Conservation (phyloP, 2,888 invertebrate species). For the Vesta saturnalis region DNA sequence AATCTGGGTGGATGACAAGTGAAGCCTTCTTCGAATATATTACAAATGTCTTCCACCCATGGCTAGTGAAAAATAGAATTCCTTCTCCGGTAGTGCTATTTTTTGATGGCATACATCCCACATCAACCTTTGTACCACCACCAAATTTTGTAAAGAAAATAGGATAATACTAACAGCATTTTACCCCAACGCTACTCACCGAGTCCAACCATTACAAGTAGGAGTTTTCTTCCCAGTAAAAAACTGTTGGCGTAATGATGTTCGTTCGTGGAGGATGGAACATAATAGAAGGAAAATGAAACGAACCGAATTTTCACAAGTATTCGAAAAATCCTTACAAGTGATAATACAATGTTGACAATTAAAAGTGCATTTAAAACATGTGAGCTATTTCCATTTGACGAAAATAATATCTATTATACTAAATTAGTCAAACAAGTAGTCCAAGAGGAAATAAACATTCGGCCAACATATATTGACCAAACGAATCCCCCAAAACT, state of each 20-base stretch:
- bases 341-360: background rate
- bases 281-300: background rate
- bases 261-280: background rate
- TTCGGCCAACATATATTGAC: background rate
- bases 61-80: constrained; percentile 43
- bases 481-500: background rate
- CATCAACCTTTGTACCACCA: constrained; percentile 53
- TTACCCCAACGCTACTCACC: background rate
- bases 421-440: background rate
- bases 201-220: background rate
- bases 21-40: constrained; percentile 57
- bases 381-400: background rate
- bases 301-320: background rate
- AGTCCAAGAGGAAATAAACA: background rate
- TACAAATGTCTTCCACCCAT: constrained; percentile 51
- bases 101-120: constrained; percentile 59
- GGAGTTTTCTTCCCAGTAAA: background rate
- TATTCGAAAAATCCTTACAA: background rate
- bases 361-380: background rate
- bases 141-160: constrained; percentile 56
- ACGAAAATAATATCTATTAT: background rate
- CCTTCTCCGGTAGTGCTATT: constrained; percentile 56
- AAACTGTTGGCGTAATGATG: background rate
- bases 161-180: constrained; percentile 14
- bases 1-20: constrained; percentile 60